Conservation (phyloP, 1,140 invertebrate genomes). For the Drosophila novamexicana region DNA sequence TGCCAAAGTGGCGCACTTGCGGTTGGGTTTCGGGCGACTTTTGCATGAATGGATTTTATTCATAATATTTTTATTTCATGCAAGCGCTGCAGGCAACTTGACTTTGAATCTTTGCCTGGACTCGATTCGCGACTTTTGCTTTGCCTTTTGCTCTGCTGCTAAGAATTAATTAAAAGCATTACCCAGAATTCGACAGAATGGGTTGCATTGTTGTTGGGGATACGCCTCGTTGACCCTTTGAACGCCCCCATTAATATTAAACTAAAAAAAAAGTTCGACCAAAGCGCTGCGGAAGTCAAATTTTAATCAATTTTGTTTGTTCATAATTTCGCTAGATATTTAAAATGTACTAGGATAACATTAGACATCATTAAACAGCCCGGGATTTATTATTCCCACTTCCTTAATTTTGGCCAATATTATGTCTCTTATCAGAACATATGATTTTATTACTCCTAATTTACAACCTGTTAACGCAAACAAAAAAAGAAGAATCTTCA, state of each 20-base stretch:
- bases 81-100: constrained; percentile 52
- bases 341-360: not conserved
- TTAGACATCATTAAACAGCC: not conserved
- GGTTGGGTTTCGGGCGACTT: constrained; percentile 49
- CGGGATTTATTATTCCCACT: not conserved
- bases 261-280: constrained; percentile 28
- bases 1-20: constrained; percentile 58
- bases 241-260: constrained; percentile 47
- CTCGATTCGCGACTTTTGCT: constrained; percentile 33
- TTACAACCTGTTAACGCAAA: too few species aligned
- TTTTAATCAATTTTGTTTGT: constrained; percentile 18
- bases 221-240: constrained; percentile 15
- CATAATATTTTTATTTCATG: constrained; percentile 48
- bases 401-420: not conserved
- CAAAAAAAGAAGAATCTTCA: too few species aligned
- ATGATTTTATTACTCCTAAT: too few species aligned
- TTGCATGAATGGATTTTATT: constrained; percentile 77
- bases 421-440: too few species aligned
- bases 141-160: constrained; percentile 39
- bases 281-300: constrained; percentile 38
- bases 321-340: not conserved
- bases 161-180: constrained; percentile 77
- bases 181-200: constrained; percentile 60
- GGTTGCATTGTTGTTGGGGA: constrained; percentile 55
- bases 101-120: constrained; percentile 58